Percentiles rank a stretch among this genome's conserved stretches.
Conservation (phyloP, 2,113 vertebrate genomes). For the Caloenas nicobarica region DNA sequence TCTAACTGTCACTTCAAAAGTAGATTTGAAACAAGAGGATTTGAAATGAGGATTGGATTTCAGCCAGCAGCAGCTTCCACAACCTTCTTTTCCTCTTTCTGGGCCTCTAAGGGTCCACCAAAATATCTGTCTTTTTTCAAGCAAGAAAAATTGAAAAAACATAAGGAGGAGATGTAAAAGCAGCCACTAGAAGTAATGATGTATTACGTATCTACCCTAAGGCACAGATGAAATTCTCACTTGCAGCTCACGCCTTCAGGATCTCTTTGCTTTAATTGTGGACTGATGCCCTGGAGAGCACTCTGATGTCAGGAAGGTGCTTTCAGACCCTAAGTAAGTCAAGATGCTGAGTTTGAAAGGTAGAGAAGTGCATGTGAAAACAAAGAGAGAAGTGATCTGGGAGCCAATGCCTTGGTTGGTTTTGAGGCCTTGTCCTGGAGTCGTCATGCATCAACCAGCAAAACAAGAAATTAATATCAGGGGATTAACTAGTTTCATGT, state of each 20-base stretch:
- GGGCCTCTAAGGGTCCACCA: neutral
- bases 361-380: neutral
- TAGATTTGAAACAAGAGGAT: neutral
- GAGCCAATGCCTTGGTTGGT: neutral
- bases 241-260: neutral
- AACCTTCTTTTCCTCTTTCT: neutral
- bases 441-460: neutral
- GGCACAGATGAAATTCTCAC: neutral
- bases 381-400: neutral
- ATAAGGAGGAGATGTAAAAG: neutral
- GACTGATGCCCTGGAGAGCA: neutral
- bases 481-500: neutral
- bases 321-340: neutral
- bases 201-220: neutral
- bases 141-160: neutral
- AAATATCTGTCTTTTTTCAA: neutral
- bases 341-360: neutral
- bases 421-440: neutral
- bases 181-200: neutral
- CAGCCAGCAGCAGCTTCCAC: neutral
- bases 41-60: neutral
- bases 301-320: neutral
- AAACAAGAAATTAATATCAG: neutral
- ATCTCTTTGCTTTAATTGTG: neutral
- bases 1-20: neutral